Evolutionary conservation across 1,140 invertebrate species (phyloP).

Genomic region (Centruroides sculpturatus): DNA sequence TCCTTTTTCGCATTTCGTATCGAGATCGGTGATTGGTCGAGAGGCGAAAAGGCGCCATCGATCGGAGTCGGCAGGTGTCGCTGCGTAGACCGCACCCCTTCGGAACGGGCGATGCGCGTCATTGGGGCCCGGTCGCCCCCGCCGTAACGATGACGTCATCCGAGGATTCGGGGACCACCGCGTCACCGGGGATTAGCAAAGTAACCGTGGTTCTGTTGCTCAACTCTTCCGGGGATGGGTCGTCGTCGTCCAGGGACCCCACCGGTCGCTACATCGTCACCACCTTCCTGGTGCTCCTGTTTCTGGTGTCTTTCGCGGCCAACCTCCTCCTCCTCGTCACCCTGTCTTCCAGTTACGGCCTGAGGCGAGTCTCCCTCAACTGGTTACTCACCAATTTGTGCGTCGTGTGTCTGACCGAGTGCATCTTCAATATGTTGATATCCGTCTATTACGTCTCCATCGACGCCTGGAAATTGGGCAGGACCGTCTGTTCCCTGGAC

Average conservation of each 20-base stretch:
- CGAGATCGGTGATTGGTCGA: too few species aligned
- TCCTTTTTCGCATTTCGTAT: too few species aligned
- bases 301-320: slow-evolving; percentile 5
- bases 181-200: too few species aligned
- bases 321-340: slow-evolving; percentile 9
- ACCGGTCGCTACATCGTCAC: background rate
- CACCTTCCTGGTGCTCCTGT: slow-evolving; percentile 1
- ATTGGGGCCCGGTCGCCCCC: too few species aligned
- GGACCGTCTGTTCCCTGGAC: background rate
- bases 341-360: slow-evolving; percentile 4
- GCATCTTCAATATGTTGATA: slow-evolving; percentile 7
- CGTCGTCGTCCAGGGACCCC: background rate
- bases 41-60: too few species aligned
- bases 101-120: too few species aligned
- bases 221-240: too few species aligned
- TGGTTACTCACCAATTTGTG: slow-evolving; percentile 1
- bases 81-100: too few species aligned
- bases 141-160: too few species aligned
- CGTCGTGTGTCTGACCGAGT: background rate
- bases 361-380: slow-evolving; percentile 6
- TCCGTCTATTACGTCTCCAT: background rate
- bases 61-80: too few species aligned
- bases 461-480: slow-evolving; percentile 3
- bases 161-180: too few species aligned
- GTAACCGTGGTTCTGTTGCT: too few species aligned